phyloP scores from a whole-genome alignment of 2,113 vertebrate species.

The Mola mola region DNA sequence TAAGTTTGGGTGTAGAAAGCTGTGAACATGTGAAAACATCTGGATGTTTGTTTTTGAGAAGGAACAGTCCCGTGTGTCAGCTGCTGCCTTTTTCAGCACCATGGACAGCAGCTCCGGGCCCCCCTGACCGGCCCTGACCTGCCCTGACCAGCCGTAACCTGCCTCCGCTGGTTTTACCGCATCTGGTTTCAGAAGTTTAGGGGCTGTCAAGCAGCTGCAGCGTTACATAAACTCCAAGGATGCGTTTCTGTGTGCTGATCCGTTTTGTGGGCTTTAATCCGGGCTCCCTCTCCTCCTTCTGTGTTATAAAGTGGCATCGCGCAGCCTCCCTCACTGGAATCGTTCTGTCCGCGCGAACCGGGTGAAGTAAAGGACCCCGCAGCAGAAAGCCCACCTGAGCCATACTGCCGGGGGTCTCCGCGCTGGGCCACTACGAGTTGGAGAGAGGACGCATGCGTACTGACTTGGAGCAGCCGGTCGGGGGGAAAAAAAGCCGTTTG shows the following conservation, averaged over 20 bases:
- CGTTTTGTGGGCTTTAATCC: background rate
- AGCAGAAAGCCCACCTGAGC: conserved; percentile 61
- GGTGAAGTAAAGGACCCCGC: conserved; percentile 17
- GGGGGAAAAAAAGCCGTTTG: conserved; percentile 72
- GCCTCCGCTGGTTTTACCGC: too few relatives aligned
- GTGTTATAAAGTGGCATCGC: background rate
- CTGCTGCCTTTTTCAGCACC: conserved; percentile 68
- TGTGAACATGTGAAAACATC: too few relatives aligned
- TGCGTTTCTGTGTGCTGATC: background rate
- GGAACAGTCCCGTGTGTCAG: too few relatives aligned
- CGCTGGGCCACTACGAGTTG: conserved; percentile 73
- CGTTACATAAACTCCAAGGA: too few relatives aligned
- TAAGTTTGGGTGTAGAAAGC: too few relatives aligned
- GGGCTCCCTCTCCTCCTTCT: background rate
- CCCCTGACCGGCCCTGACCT: too few relatives aligned
- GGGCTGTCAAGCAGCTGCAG: too few relatives aligned
- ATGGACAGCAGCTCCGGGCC: conserved; percentile 62
- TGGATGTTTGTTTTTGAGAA: too few relatives aligned
- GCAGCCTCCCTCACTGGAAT: background rate
- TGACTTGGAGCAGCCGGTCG: conserved; percentile 81
- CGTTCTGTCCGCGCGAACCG: background rate
- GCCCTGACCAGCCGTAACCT: too few relatives aligned
- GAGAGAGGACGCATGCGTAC: conserved; percentile 81
- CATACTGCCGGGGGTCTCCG: conserved; percentile 55
- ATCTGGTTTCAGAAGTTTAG: too few relatives aligned